Evolutionary conservation across 2,797 vertebrate genomes (phyloP).

Genomic region (Chelon auratus): DNA sequence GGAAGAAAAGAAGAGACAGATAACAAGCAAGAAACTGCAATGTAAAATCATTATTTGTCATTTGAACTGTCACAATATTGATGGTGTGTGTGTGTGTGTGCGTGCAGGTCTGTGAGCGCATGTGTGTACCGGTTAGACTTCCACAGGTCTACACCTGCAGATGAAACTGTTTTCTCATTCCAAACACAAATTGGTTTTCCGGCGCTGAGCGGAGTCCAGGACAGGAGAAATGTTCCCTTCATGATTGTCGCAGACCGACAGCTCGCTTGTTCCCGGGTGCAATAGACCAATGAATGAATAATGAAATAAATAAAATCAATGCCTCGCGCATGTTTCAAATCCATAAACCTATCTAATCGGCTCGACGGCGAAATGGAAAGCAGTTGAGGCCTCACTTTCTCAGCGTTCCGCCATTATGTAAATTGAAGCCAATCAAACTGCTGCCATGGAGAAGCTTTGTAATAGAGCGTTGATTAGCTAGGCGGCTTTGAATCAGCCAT

Average conservation of each 20-base stretch:
- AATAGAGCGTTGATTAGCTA: conserved; percentile 82
- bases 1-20: no score
- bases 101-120: background rate
- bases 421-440: conserved; percentile 84
- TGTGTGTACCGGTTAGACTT: conserved; percentile 41
- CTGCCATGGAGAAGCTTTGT: conserved; percentile 77
- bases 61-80: conserved; percentile 42
- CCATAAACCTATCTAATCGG: conserved; percentile 81
- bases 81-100: conserved; percentile 10
- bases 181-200: conserved; percentile 75
- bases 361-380: conserved; percentile 72
- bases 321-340: conserved; percentile 74
- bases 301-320: conserved; percentile 81
- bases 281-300: conserved; percentile 78
- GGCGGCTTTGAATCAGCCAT: conserved; percentile 80
- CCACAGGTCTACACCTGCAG: conserved; percentile 61
- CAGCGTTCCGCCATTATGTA: conserved; percentile 81
- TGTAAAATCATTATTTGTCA: background rate
- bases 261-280: conserved; percentile 68
- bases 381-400: conserved; percentile 73
- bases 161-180: conserved; percentile 76
- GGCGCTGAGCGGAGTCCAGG: conserved; percentile 56
- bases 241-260: conserved; percentile 72
- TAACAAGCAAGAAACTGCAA: no score
- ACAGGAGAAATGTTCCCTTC: conserved; percentile 59